Evolutionary conservation across 2,113 vertebrate genomes (phyloP), one percentile per base, ranked within the genome.

Genomic region (Podarcis cretensis): DNA sequence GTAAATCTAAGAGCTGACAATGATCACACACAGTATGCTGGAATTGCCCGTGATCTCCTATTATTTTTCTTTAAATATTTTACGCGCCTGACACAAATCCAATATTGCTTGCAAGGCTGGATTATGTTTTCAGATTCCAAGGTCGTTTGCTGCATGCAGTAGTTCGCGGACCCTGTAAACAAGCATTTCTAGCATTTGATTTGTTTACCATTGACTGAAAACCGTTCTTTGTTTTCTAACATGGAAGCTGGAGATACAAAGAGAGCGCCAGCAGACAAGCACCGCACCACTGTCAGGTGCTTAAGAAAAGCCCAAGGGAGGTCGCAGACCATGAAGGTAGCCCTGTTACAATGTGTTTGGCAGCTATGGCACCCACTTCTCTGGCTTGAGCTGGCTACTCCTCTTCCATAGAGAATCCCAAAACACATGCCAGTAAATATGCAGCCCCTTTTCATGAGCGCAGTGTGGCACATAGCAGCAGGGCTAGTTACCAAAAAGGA

Each of bases 31-130:
- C 20, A 63, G 30, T 59, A 81, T 1, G 5, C 14, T 93, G 54
- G 10, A 93, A 91, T 83, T 92, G 90, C n/a, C n/a, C 57, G 37
- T 81, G 86, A 93, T 93, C 40, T 87, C 91, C 87, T 95, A 71
- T 94, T 95, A 95, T 93, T 96, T 96, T 83, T 92, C 84, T 92
- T 96, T 94, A 95, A 95, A 94, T 94, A 94, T 96, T 96, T 95
- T 92, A 92, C 4, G 0, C 4, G 89, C 35, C 79, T 95, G 91
- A 94, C 92, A 96, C 48, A 95, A 95, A 94, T 94, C 85, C 89
- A 95, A 91, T 94, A 96, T 85, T 93, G 25, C 82, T 94, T 91
- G 30, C 74, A 87, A 30, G 59, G 9, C 81, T 91, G 90, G 82
- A 89, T 93, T 88, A 82, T 91, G 32, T 91, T 95, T 95, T 93